phyloP scores from a whole-genome alignment of 2,888 invertebrate species.

The Eilema depressum region DNA sequence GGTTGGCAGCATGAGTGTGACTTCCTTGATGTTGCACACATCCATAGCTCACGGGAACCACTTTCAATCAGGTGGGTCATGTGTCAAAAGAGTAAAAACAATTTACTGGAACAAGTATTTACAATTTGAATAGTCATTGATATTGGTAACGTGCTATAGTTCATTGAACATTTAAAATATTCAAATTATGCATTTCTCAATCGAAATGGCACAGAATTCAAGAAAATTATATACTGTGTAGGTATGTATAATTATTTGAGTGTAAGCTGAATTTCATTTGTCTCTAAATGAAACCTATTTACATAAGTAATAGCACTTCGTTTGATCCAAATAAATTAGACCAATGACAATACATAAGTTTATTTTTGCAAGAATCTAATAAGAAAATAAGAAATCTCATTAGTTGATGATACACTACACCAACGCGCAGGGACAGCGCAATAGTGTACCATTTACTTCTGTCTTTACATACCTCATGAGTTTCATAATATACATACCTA shows the following conservation, averaged over 20 bases:
- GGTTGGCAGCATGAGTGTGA: too few species aligned
- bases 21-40: too few species aligned
- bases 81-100: not conserved
- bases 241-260: not conserved
- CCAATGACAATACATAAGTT: not conserved
- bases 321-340: not conserved
- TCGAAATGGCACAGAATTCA: not conserved
- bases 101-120: not conserved
- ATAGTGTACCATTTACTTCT: not conserved
- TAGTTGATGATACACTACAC: too few species aligned
- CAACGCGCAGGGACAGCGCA: too few species aligned
- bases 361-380: too few species aligned
- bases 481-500: not conserved
- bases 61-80: too few species aligned
- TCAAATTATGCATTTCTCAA: not conserved
- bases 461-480: not conserved
- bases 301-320: not conserved
- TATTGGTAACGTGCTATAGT: not conserved
- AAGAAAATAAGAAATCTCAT: too few species aligned
- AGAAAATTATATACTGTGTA: not conserved
- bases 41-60: too few species aligned
- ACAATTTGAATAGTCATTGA: not conserved
- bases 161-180: constrained; percentile 5
- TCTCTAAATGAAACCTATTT: not conserved
- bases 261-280: not conserved